Percentiles rank a stretch among this genome's conserved stretches.
These are phyloP conservation scores for Hypocryptadius cinnamomeus DNA, from an alignment of 2,113 vertebrate species.

Conservation along the genomic window DNA sequence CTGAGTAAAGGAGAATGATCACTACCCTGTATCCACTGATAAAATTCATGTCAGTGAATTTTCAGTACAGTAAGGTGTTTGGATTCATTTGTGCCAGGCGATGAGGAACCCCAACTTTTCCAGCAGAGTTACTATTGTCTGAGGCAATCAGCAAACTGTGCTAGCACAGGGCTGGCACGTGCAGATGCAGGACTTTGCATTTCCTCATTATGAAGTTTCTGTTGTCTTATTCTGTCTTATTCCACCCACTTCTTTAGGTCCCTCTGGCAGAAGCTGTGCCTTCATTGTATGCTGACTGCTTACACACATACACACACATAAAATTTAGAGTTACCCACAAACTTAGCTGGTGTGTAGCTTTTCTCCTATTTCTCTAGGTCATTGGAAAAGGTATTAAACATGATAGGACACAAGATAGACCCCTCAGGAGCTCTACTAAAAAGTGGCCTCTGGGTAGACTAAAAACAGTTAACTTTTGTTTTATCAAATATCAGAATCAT, in stretches of 20 bases:
- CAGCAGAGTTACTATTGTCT: not conserved
- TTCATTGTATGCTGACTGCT: not conserved
- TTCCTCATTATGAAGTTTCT: not conserved
- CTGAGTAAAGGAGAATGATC: not conserved
- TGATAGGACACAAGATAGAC: accelerated
- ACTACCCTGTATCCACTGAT: not conserved
- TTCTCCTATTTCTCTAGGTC: not conserved
- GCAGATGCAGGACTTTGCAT: not conserved
- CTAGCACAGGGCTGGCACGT: accelerated
- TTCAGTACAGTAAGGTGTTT: not conserved
- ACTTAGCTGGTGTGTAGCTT: not conserved
- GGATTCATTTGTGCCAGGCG: not conserved
- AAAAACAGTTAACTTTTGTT: not conserved
- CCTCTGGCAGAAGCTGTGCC: not conserved
- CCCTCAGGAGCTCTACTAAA: not conserved
- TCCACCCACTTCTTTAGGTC: not conserved
- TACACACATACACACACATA: no score
- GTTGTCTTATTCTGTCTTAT: not conserved
- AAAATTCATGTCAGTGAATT: not conserved
- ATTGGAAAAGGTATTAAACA: not conserved
- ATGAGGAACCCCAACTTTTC: not conserved
- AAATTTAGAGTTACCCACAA: not conserved
- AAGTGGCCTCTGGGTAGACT: not conserved
- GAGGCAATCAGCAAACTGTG: not conserved
- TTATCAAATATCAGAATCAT: not conserved